Conservation (phyloP, 2,888 invertebrate species). For the Hedya salicella region DNA sequence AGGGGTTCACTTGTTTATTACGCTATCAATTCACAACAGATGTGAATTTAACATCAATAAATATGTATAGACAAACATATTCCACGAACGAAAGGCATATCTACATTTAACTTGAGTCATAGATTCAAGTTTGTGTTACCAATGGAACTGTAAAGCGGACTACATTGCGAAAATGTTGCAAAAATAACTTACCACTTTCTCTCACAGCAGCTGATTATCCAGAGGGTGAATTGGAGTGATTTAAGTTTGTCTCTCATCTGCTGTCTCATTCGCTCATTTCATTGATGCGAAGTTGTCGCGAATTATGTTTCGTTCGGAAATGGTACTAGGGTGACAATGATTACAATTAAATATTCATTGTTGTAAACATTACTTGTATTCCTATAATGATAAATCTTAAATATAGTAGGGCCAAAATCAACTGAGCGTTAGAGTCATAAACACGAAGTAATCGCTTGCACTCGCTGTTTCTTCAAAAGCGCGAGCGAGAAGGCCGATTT, state of each 20-base stretch:
- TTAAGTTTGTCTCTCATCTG: slow-evolving; percentile 28
- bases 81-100: background rate
- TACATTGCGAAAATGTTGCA: slow-evolving; percentile 44
- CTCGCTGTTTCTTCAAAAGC: too few relatives aligned
- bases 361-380: too few relatives aligned
- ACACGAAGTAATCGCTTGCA: too few relatives aligned
- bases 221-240: slow-evolving; percentile 25
- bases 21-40: slow-evolving; percentile 27
- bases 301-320: slow-evolving; percentile 24
- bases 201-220: slow-evolving; percentile 45
- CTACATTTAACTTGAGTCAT: background rate
- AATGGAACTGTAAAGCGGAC: background rate
- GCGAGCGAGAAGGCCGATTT: too few relatives aligned
- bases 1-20: slow-evolving; percentile 25
- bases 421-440: too few relatives aligned
- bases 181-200: slow-evolving; percentile 60
- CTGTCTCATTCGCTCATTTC: slow-evolving; percentile 30
- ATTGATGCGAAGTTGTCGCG: slow-evolving; percentile 36
- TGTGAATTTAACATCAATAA: slow-evolving; percentile 12
- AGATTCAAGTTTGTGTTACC: slow-evolving; percentile 15
- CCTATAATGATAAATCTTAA: too few relatives aligned
- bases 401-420: too few relatives aligned
- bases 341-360: too few relatives aligned
- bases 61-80: slow-evolving; percentile 1
- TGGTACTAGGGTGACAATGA: background rate